phyloP scores from a whole-genome alignment of 1,140 invertebrate genomes.

The Zaprionus tsacasi region DNA sequence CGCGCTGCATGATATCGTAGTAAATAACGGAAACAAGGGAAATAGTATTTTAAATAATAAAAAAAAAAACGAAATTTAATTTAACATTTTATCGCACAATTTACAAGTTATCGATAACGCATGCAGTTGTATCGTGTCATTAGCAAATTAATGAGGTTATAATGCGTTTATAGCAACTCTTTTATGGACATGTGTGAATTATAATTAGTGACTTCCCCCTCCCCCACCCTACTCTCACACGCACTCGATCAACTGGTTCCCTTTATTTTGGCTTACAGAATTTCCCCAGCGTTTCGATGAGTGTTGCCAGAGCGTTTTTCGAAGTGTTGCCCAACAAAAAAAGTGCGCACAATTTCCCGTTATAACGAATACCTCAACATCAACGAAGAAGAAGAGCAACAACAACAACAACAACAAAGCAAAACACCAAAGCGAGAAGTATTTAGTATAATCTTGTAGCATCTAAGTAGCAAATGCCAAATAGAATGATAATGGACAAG shows the following conservation, averaged over 20 bases:
- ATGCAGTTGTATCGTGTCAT: too few relatives aligned
- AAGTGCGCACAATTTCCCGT: conserved; percentile 68
- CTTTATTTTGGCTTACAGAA: conserved; percentile 55
- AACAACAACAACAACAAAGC: conserved; percentile 26
- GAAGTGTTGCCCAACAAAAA: conserved; percentile 50
- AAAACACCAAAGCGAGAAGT: conserved; percentile 57
- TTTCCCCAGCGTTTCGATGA: conserved; percentile 54
- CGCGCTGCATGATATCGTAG: not conserved
- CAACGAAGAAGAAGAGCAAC: conserved; percentile 1
- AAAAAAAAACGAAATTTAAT: too few relatives aligned
- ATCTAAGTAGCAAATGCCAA: conserved; percentile 72
- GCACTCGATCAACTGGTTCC: conserved; percentile 34
- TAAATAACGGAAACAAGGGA: too few relatives aligned
- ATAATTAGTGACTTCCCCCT: not conserved
- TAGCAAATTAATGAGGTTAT: not conserved
- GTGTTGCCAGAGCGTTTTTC: conserved; percentile 42
- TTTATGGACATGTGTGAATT: conserved; percentile 7
- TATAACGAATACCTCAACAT: conserved; percentile 61
- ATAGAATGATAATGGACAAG: conserved; percentile 80
- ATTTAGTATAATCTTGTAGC: conserved; percentile 32
- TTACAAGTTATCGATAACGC: too few relatives aligned
- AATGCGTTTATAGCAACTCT: not conserved
- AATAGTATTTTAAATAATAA: too few relatives aligned
- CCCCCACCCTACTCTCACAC: not conserved
- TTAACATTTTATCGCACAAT: too few relatives aligned